Evolutionary conservation across 2,888 invertebrate species (phyloP), one percentile per base, ranked within the genome.

Genomic region (Allygus modestus): DNA sequence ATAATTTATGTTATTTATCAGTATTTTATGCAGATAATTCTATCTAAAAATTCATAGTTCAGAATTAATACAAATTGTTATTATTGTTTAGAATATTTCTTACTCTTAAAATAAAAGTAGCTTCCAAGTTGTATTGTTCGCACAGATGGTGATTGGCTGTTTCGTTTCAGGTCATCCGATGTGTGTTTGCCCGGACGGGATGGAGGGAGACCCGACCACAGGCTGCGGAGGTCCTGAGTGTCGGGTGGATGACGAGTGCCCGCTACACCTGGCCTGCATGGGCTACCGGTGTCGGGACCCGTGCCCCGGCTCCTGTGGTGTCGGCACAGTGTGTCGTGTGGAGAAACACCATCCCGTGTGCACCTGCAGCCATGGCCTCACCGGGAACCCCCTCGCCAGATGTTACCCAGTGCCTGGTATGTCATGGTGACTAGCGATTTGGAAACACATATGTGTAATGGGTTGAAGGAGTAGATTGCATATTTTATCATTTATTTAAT

Each of bases 171-270:
- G 85, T 54, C 83, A 83, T 33, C 94, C 94, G 0, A 91, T 94
- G 86, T 97, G 97, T 88, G 92, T 92, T 51, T 97, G 97, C 89
- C 93, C 94, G 9, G 93, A 94, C 85, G 96, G 96, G 28, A 93
- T 95, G 88, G 93, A 94, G 33, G 96, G 96, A 23, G 95, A 96
- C 90, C 96, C 97, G 28, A 94, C 94, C 33, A 86, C 91, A 73
- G 96, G 96, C 7, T 96, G 96, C 88, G 94, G 94, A 87, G 94
- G 95, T n/a, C 94, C 94, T 85, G 96, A 96, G 91, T 97, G 97
- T 90, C 94, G 94, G 89, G 92, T 94, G 28, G 96, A 97, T 89
- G 94, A 94, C 82, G 96, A 97, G 89, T 97, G 97, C 89, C 91
- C 93, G 28, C 90, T 92, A 84, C 92, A 93, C 88, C 93, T 93